A percentile compares a stretch with the other conserved stretches of the same genome.
Conservation (phyloP, 2,797 vertebrate species). For the Notolepis coatsorum region DNA sequence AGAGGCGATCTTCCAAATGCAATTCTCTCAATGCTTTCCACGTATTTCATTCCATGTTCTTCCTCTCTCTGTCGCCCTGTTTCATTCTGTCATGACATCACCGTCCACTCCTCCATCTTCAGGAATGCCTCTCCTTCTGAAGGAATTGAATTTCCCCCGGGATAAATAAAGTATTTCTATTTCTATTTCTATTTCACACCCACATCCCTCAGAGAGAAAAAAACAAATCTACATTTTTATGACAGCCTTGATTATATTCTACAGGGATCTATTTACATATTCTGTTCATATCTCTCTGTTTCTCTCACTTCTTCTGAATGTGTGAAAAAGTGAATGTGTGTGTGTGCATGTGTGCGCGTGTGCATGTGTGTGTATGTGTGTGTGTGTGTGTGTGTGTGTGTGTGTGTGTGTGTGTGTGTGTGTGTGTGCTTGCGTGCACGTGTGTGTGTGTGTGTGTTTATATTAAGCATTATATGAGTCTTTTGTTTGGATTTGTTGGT, state of each 20-base stretch:
- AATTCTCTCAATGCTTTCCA: not conserved
- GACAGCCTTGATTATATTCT: too few species aligned
- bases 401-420: not conserved
- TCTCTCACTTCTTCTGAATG: not conserved
- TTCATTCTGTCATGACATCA: conserved; percentile 3
- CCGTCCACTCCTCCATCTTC: not conserved
- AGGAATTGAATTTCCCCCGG: too few species aligned
- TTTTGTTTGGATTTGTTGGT: not conserved
- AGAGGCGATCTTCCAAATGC: not conserved
- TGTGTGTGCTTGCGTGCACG: too few species aligned
- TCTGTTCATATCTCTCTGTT: conserved; percentile 1
- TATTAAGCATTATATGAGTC: not conserved
- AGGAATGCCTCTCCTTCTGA: not conserved
- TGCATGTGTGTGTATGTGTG: too few species aligned
- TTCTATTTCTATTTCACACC: too few species aligned
- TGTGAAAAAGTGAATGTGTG: not conserved
- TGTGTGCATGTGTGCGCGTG: not conserved
- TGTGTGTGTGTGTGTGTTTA: too few species aligned
- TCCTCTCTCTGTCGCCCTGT: not conserved
- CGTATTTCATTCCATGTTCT: too few species aligned
- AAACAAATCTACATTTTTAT: conserved; percentile 2
- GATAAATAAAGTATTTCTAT: too few species aligned
- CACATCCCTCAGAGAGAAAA: conserved; percentile 10
- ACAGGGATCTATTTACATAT: too few species aligned
- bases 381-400: too few species aligned